Evolutionary conservation across 2,888 invertebrate species (phyloP), one percentile per base, ranked within the genome.

Genomic region (Chaitophorus viminalis): DNA sequence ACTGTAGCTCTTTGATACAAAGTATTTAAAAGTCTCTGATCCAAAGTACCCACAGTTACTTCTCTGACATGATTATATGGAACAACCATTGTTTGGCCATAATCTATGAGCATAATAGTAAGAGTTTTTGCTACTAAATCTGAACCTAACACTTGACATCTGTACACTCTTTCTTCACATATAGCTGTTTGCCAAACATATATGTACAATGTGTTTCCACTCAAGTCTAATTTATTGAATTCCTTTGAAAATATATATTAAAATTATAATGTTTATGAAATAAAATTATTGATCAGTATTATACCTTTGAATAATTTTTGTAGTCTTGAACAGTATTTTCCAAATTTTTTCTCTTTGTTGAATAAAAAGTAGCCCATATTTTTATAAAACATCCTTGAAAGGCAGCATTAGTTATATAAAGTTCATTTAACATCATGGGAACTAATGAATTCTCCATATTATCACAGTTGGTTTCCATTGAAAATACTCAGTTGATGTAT

Each of bases 321-420:
- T 81, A 87, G 21, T 81, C 3, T 65, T 74, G 87, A n/a, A 81
- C 3, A 31, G 0, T 18, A 46, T 74, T 74, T 81, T 81, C 81
- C 21, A 79, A 14, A 25, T 74, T 65, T 29, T n/a, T 8, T 81
- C 17, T 31, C 14, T 87, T 74, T 46, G 72, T 46, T 3, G 60
- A 65, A 33, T 60, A 74, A 18, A 60, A 65, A 33, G 31, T 39
- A 14, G 72, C 74, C 87, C 87, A 87, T 46, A 87, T 74, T 81
- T 87, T 87, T 74, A 87, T 87, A n/a, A 87, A 87, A 87, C 87
- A 81, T 54, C 54, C 81, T 81, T 87, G 68, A 81, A 31, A 87
- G 60, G 81, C 79, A 65, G 81, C 87, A 68, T 87, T 33, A 33
- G 81, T 87, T n/a, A 87, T 9, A 87, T 46, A 87, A 25, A 87